Evolutionary conservation across 2,113 vertebrate genomes (phyloP).

Genomic region (Donacobius atricapilla): DNA sequence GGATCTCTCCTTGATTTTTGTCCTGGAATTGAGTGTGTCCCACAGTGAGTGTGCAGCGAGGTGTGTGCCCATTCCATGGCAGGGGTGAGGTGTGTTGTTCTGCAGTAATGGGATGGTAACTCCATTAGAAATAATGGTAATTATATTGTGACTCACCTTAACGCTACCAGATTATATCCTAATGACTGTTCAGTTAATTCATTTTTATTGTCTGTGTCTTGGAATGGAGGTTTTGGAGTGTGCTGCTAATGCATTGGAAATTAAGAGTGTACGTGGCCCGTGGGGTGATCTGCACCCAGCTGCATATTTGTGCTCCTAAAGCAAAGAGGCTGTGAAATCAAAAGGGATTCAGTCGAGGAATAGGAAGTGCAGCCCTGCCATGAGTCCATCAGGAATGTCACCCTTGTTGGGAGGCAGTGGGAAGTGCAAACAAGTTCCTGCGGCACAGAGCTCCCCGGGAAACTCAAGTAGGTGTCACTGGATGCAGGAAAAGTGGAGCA

Average conservation of each 20-base stretch:
- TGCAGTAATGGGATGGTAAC: background rate
- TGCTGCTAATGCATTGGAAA: slow-evolving; percentile 25
- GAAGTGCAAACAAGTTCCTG: background rate
- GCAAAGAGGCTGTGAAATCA: background rate
- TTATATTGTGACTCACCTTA: slow-evolving; percentile 60
- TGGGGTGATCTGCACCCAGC: background rate
- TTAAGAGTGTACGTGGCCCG: background rate
- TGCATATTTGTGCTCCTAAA: background rate
- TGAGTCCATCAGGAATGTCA: background rate
- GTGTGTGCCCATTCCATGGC: background rate
- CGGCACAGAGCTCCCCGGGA: background rate
- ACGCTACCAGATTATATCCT: slow-evolving; percentile 46
- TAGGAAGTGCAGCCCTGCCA: background rate
- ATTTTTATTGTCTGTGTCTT: slow-evolving; percentile 34
- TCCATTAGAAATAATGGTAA: slow-evolving; percentile 50
- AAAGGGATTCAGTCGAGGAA: background rate
- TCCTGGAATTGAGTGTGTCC: background rate
- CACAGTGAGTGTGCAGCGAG: background rate
- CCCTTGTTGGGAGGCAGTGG: background rate
- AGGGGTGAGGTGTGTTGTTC: slow-evolving; percentile 4
- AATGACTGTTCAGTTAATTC: slow-evolving; percentile 55
- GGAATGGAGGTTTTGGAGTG: slow-evolving; percentile 8
- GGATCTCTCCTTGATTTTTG: background rate
- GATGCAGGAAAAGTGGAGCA: background rate
- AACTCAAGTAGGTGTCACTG: background rate